These are phyloP conservation scores for Geophilus truncorum DNA, from an alignment of 2,888 invertebrate genomes.

Conservation along the genomic window DNA sequence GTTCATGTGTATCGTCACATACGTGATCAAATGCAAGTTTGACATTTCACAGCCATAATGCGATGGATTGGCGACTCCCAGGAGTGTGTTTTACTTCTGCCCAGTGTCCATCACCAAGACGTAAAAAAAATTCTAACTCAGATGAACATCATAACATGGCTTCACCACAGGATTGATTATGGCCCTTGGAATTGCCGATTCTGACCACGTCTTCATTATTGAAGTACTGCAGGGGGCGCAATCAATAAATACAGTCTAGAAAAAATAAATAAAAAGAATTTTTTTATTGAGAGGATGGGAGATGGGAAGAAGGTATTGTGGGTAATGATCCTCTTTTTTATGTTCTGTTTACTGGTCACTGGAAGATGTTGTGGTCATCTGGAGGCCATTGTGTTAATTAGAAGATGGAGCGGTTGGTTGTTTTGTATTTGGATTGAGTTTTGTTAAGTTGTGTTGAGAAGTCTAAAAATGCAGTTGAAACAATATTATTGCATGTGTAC, in stretches of 20 bases:
- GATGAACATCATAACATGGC: neutral
- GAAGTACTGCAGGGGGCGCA: neutral
- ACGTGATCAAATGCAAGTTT: neutral
- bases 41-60: neutral
- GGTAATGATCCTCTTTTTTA: constrained; percentile 8
- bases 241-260: constrained; percentile 1
- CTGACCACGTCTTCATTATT: constrained; percentile 20
- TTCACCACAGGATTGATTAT: constrained; percentile 6
- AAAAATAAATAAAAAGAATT: neutral
- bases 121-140: neutral
- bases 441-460: neutral
- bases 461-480: too few relatives aligned
- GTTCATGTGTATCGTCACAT: neutral
- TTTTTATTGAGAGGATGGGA: too few relatives aligned
- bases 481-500: too few relatives aligned
- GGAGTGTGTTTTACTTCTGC: neutral
- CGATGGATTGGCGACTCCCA: neutral
- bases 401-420: neutral
- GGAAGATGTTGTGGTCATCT: neutral
- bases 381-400: constrained; percentile 17
- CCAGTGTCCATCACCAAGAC: neutral
- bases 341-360: neutral
- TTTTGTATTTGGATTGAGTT: neutral
- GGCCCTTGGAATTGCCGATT: neutral
- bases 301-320: neutral